Base-by-base conservation (phyloP, 2,797 vertebrate species). In the Pristis pectinata region DNA sequence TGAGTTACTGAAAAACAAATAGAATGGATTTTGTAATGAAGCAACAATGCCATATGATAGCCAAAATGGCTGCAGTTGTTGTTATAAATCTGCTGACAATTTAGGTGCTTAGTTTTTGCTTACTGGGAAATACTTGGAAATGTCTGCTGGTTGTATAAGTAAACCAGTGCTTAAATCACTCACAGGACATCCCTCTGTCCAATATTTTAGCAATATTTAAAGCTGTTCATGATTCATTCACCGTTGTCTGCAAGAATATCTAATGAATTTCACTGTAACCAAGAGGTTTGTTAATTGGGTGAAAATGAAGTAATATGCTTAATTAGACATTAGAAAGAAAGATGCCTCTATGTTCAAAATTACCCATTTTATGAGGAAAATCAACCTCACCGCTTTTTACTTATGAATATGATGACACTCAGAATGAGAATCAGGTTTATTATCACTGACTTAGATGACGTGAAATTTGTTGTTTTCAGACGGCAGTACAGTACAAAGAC, bases 1-100 rank as follows among this genome's bases (percentile, higher is more conserved):
- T 17, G 19, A 91, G n/a, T 91, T 91, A 91, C n/a, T 67, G 61
- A 91, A 91, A 91, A 91, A 10, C 59, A 91, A 91, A 91, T 67
- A 67, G 59, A 67, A 91, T 67, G 67, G n/a, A 67, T 24, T 61
- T 91, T 91, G 61, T 61, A 91, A 37, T 41, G 61, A 91, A 41
- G n/a, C 61, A 67, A 61, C 34, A 87, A 61, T 87, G 53, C 27
- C 83, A 91, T 91, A 67, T 91, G 59, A 59, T 19, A 41, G 19
- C 64, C 87, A 80, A 41, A 44, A 80, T 80, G 79, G 19, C 79
- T 80, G 79, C 79, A 91, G 87, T 56, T 91, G 19, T 41, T 17
- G 34, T 61, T 89, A 59, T 19, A 89, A 61, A n/a, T 91, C 87
- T 91, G n/a, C n/a, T 67, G 87, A 61, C 61, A 41, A 67, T 67